Conservation (phyloP, 2,888 invertebrate genomes). For the Epinotia ramella region DNA sequence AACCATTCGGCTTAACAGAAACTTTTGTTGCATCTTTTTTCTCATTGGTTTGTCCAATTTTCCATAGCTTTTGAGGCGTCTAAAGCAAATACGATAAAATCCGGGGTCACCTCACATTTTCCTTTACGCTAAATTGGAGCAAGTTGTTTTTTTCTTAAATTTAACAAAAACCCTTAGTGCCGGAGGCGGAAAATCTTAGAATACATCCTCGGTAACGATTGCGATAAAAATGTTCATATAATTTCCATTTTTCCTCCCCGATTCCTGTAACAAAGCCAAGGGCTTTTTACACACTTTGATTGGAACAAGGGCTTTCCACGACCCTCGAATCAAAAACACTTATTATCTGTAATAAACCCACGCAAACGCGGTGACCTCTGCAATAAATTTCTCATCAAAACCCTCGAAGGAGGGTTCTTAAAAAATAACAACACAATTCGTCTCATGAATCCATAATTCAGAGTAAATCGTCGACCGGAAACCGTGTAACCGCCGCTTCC, state of each 20-base stretch:
- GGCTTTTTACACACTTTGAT: slow-evolving; percentile 33
- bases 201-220: slow-evolving; percentile 13
- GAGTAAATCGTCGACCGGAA: slow-evolving; percentile 64
- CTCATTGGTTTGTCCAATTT: not conserved
- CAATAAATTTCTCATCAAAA: slow-evolving; percentile 45
- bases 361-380: slow-evolving; percentile 36
- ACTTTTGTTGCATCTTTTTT: no score
- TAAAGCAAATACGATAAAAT: not conserved
- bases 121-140: not conserved
- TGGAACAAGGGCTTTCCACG: slow-evolving; percentile 36
- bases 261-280: slow-evolving; percentile 28
- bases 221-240: slow-evolving; percentile 22
- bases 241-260: slow-evolving; percentile 17
- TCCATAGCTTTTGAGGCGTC: no score
- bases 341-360: slow-evolving; percentile 43
- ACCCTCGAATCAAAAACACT: slow-evolving; percentile 37
- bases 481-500: slow-evolving; percentile 66
- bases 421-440: slow-evolving; percentile 61
- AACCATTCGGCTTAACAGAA: no score
- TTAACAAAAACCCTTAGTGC: slow-evolving; percentile 23
- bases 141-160: slow-evolving; percentile 8
- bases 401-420: slow-evolving; percentile 48
- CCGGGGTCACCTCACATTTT: not conserved
- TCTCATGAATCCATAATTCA: slow-evolving; percentile 64
- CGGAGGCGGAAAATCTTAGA: slow-evolving; percentile 12